Evolutionary conservation across 2,113 vertebrate genomes (phyloP), one percentile per base, ranked within the genome.

Genomic region (Rallus limicola): DNA sequence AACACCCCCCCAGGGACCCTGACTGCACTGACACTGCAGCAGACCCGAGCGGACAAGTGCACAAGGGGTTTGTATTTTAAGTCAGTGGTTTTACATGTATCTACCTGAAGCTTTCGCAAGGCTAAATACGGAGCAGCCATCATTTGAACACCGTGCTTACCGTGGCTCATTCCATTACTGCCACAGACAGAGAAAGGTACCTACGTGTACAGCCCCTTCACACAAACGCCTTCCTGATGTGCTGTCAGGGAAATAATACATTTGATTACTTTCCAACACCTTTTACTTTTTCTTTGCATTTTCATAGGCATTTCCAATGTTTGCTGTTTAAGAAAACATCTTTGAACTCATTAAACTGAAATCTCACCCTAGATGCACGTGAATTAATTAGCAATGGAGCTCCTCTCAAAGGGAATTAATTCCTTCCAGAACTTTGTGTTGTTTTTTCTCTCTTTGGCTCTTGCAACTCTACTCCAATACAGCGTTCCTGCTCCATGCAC

Each of bases 301-400:
- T 95, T 71, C 56, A 78, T 11, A 58, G 16, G 33, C 33, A 86
- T 88, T 86, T 80, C 9, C 83, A 91, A 86, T 68, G 28, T 40
- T 92, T 44, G 60, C 44, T 5, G 84, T 95, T 88, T 83, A 9
- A 88, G 88, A 75, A 67, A 48, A 46, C 1, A 9, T 74, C 72
- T 93, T 84, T 79, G 81, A 95, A 95, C 58, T 85, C 58, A 69
- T 34, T 74, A 85, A 96, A 92, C 31, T 77, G 82, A 96, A 94
- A 94, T 80, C 84, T 90, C 25, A 44, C 50, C 62, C 85, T 75
- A 88, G 63, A 55, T 94, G 63, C 46, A 72, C 44, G 40, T 77
- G 63, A 95, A 82, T 85, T 79, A 91, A 93, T 90, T 94, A 90
- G 87, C 87, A 85, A 44, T 36, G 64, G 33, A 80, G 74, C 50